phyloP scores from a whole-genome alignment of 2,888 invertebrate species.

The Caenorhabditis sp. region DNA sequence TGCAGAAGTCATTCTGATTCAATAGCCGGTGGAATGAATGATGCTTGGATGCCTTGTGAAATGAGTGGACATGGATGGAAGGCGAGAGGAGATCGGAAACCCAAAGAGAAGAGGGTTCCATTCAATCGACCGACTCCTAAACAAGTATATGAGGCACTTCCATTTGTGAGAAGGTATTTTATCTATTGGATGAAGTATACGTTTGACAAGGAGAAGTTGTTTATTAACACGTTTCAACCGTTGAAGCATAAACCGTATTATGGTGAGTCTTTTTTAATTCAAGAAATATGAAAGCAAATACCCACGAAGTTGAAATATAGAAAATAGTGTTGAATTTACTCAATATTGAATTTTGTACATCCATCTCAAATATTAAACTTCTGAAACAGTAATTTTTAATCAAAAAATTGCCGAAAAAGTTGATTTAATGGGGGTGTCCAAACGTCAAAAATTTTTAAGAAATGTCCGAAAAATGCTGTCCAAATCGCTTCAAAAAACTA shows the following conservation, averaged over 20 bases:
- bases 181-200: slow-evolving; percentile 66
- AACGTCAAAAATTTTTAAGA: too few relatives aligned
- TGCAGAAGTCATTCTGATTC: not conserved
- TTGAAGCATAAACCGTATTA: slow-evolving; percentile 73
- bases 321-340: too few relatives aligned
- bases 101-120: slow-evolving; percentile 62
- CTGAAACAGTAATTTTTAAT: too few relatives aligned
- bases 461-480: too few relatives aligned
- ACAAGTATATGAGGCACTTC: slow-evolving; percentile 65
- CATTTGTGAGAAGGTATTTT: slow-evolving; percentile 69
- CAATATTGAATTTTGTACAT: too few relatives aligned
- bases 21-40: not conserved
- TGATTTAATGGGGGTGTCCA: too few relatives aligned
- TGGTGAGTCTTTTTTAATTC: slow-evolving; percentile 65
- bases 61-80: slow-evolving; percentile 55
- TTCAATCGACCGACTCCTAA: slow-evolving; percentile 65
- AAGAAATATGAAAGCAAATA: too few relatives aligned
- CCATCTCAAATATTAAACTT: too few relatives aligned
- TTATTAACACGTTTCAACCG: slow-evolving; percentile 73
- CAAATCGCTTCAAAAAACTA: too few relatives aligned
- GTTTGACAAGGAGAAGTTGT: slow-evolving; percentile 71
- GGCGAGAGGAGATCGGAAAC: slow-evolving; percentile 62
- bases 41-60: slow-evolving; percentile 12
- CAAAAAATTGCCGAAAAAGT: too few relatives aligned
- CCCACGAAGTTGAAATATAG: too few relatives aligned